These are phyloP conservation scores for Chaetogeoica ovagalla DNA, from an alignment of 2,888 invertebrate species.

Conservation along the genomic window DNA sequence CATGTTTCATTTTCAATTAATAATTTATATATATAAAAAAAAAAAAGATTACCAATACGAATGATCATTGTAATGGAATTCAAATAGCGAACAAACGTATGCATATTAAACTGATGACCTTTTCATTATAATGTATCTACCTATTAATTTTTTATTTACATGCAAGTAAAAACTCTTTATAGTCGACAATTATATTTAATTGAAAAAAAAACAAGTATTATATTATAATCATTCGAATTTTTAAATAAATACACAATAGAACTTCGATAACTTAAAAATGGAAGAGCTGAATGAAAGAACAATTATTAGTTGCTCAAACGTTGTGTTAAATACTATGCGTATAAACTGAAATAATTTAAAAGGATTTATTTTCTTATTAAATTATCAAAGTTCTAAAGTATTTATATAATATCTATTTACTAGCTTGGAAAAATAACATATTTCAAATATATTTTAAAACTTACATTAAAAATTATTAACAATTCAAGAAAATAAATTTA, in stretches of 20 bases:
- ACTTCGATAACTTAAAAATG: not conserved
- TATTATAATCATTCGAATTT: not conserved
- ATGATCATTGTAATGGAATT: no score
- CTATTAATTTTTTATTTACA: not conserved
- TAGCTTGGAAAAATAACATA: slow-evolving; percentile 19
- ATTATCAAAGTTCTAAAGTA: not conserved
- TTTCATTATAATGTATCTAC: not conserved
- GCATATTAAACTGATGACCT: not conserved
- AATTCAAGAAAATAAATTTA: slow-evolving; percentile 18
- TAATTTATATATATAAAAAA: no score
- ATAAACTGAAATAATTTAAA: not conserved
- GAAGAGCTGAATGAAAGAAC: not conserved
- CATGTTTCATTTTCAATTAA: no score
- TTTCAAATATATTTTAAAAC: slow-evolving; percentile 38
- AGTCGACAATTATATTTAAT: slow-evolving; percentile 3
- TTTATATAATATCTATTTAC: slow-evolving; percentile 1
- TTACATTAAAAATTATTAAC: slow-evolving; percentile 40
- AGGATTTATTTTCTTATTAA: not conserved
- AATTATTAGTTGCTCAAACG: not conserved
- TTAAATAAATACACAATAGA: not conserved
- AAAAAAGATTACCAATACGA: no score
- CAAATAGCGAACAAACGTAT: no score
- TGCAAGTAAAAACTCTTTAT: not conserved
- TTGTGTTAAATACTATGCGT: not conserved
- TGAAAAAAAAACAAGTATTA: not conserved